Evolutionary conservation across 2,797 vertebrate species (phyloP).

Genomic region (Babyrousa celebensis): DNA sequence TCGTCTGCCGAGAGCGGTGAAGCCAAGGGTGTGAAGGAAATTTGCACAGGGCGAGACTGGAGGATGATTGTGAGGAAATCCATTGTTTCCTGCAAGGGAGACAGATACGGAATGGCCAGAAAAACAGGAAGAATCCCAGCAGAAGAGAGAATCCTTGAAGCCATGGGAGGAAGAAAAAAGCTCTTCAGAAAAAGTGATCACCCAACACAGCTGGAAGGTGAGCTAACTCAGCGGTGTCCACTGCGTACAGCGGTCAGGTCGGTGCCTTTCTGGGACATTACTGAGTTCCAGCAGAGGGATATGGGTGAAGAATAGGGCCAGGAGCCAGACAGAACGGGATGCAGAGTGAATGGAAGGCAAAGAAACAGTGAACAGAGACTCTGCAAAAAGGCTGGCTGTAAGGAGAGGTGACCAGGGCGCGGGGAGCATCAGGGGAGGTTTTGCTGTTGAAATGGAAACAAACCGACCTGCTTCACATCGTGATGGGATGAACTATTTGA

Average conservation of each 20-base stretch:
- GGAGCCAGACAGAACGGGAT: neutral
- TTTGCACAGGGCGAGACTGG: neutral
- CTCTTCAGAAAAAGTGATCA: neutral
- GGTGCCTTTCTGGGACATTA: neutral
- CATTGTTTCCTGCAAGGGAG: conserved; percentile 56
- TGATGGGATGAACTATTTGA: neutral
- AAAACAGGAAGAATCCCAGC: conserved; percentile 13
- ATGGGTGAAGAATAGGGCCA: neutral
- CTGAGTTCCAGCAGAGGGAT: neutral
- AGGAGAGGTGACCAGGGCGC: neutral
- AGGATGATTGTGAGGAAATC: conserved; percentile 16
- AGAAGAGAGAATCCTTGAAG: neutral
- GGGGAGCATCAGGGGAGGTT: neutral
- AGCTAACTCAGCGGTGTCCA: neutral
- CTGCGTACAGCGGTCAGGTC: neutral
- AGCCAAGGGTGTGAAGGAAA: conserved; percentile 4
- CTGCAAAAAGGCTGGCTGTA: neutral
- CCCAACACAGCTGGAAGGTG: neutral
- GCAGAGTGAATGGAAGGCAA: neutral
- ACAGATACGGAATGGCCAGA: conserved; percentile 25
- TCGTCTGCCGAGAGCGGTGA: conserved; percentile 14
- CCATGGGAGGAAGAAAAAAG: neutral
- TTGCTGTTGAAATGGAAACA: neutral
- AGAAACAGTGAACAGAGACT: neutral
- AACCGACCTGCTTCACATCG: neutral